A percentile compares a stretch with the other conserved stretches of the same genome.
These are phyloP conservation scores for Caenorhabditis auriculariae DNA, from an alignment of 2,888 invertebrate genomes.

Conservation along the genomic window DNA sequence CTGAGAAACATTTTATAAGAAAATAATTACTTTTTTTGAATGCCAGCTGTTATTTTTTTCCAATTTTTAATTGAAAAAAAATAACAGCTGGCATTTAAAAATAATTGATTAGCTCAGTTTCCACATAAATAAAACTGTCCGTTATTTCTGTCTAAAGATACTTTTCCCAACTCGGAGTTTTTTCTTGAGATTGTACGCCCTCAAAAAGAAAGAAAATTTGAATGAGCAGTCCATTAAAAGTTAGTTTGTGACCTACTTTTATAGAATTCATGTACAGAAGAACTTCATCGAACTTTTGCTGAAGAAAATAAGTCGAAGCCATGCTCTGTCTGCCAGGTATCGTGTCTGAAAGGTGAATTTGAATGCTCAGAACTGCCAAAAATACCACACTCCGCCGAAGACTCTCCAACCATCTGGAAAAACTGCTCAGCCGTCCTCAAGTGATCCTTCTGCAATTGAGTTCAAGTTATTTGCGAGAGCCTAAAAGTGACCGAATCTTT, in stretches of 20 bases:
- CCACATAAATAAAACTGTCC: too few species aligned
- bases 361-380: neutral
- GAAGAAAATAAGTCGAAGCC: slow-evolving; percentile 93
- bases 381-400: slow-evolving; percentile 83
- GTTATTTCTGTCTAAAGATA: too few species aligned
- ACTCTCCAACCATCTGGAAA: slow-evolving; percentile 92
- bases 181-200: too few species aligned
- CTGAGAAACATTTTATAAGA: too few species aligned
- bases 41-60: neutral
- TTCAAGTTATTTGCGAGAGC: neutral
- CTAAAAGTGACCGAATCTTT: slow-evolving; percentile 77
- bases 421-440: slow-evolving; percentile 92
- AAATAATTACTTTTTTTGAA: neutral
- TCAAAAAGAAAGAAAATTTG: too few species aligned
- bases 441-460: slow-evolving; percentile 78
- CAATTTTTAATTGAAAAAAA: neutral
- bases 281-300: slow-evolving; percentile 92
- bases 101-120: neutral
- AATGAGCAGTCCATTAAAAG: too few species aligned
- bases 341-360: slow-evolving; percentile 73
- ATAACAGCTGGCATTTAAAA: neutral
- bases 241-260: slow-evolving; percentile 70
- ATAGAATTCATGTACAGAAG: slow-evolving; percentile 93
- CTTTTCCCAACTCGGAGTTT: too few species aligned
- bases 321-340: slow-evolving; percentile 91